phyloP scores from a whole-genome alignment of 2,888 invertebrate genomes.

The Encarsia formosa region DNA sequence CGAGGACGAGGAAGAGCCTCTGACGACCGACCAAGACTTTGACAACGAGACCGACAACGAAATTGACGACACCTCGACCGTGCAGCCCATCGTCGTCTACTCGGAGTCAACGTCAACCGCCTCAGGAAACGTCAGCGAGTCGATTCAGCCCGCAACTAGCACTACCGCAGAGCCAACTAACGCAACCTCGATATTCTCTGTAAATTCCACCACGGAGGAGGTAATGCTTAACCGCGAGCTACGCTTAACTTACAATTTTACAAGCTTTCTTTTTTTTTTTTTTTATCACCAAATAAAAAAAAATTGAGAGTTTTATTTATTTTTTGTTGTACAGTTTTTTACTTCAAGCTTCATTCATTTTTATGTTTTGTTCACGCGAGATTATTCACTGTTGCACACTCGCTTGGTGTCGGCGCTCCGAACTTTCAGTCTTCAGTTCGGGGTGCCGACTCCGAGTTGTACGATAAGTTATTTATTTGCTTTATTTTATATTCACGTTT shows the following conservation, averaged over 20 bases:
- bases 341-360: too few species aligned
- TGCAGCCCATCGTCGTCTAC: slow-evolving; percentile 12
- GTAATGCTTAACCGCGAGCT: slow-evolving; percentile 45
- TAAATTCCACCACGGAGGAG: slow-evolving; percentile 45
- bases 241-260: too few species aligned
- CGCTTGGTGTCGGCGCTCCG: slow-evolving; percentile 18
- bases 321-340: too few species aligned
- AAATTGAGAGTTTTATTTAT: too few species aligned
- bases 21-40: slow-evolving; percentile 7
- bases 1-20: neutral
- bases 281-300: too few species aligned
- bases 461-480: too few species aligned
- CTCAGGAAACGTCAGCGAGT: neutral
- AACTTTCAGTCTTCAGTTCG: too few species aligned
- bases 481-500: slow-evolving; percentile 13
- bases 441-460: too few species aligned
- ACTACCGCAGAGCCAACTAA: slow-evolving; percentile 19
- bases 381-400: slow-evolving; percentile 24
- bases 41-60: slow-evolving; percentile 21
- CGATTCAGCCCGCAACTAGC: slow-evolving; percentile 14
- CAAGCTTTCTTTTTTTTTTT: too few species aligned
- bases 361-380: too few species aligned
- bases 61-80: slow-evolving; percentile 9
- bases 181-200: slow-evolving; percentile 36
- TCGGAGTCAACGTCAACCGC: slow-evolving; percentile 1